Conservation (phyloP, 37 sponge, comb jelly and placozoan species). For the Hexactinellida sp. region DNA sequence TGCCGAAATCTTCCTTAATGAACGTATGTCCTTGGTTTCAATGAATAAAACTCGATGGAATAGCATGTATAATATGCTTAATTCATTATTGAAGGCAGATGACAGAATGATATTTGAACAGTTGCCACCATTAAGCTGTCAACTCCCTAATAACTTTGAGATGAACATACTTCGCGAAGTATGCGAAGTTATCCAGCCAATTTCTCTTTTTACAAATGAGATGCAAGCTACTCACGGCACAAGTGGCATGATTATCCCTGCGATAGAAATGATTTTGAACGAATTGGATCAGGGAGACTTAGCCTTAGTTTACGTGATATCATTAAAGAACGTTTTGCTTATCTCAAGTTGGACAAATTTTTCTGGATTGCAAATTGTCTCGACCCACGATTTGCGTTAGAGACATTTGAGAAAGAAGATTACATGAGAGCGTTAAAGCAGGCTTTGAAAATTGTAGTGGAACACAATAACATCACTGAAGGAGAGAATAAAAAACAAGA, state of each 20-base stretch:
- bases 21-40: not conserved
- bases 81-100: not conserved
- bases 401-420: not conserved
- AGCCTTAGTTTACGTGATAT: not conserved
- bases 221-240: slow-evolving; percentile 15
- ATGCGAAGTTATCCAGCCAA: not conserved
- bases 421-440: not conserved
- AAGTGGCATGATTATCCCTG: slow-evolving; percentile 5
- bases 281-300: not conserved
- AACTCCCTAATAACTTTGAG: not conserved
- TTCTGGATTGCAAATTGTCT: not conserved
- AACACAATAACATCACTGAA: not conserved
- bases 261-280: not conserved
- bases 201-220: not conserved
- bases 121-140: not conserved
- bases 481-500: not conserved
- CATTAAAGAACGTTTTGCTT: not conserved
- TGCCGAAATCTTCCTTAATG: not conserved
- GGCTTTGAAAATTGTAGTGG: not conserved
- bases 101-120: not conserved
- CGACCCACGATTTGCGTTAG: not conserved
- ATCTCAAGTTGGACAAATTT: not conserved
- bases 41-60: slow-evolving; percentile 14
- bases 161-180: slow-evolving; percentile 1
- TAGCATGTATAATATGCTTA: slow-evolving; percentile 5